Evolutionary conservation across 2,113 vertebrate genomes (phyloP), one percentile per base, ranked within the genome.

Genomic region (Sialia sialis): DNA sequence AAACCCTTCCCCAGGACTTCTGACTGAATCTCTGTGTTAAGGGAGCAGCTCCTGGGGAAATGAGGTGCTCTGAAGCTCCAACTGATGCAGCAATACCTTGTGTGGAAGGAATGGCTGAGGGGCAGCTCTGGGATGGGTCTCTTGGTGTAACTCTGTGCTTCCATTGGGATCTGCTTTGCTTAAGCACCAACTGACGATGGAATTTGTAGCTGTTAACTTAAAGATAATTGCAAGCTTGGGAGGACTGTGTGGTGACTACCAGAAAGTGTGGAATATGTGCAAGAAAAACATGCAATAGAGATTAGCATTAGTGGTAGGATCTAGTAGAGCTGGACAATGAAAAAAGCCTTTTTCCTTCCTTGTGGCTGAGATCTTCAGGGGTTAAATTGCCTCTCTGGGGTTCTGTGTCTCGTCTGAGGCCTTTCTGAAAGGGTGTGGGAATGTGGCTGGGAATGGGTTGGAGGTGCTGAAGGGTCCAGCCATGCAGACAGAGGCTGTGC

Each of bases 161-260:
- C 62, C n/a, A n/a, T 66, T 60, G 62, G 49, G 51, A 76, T 90
- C 58, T 88, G 82, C 95, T 95, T 75, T 83, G 70, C 78, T 90
- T 22, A 55, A 69, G 83, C 60, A 21, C 21, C 13, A 3, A 59
- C 75, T 93, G 88, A 5, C 2, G 58, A 64, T 84, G 77, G 86
- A 84, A 68, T 89, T 69, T 78, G 89, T 70, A 72, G 64, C 84
- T 91, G 80, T 64, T 70, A 62, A 93, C 90, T 79, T 84, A 49
- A 84, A 80, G 83, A 63, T 83, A 94, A 94, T 90, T 93, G 90
- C 88, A 93, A 89, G 79, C 79, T 92, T 73, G 84, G 70, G 62
- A 94, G 67, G 67, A 79, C 63, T 87, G 79, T 92, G 90, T 88
- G 87, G 84, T 82, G 90, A 93, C 87, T 95, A 32, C 54, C 55